Percentiles rank a stretch among this genome's conserved stretches.
Evolutionary conservation across 2,888 invertebrate genomes (phyloP).

Genomic region (Heteromyza rotundicornis): DNA sequence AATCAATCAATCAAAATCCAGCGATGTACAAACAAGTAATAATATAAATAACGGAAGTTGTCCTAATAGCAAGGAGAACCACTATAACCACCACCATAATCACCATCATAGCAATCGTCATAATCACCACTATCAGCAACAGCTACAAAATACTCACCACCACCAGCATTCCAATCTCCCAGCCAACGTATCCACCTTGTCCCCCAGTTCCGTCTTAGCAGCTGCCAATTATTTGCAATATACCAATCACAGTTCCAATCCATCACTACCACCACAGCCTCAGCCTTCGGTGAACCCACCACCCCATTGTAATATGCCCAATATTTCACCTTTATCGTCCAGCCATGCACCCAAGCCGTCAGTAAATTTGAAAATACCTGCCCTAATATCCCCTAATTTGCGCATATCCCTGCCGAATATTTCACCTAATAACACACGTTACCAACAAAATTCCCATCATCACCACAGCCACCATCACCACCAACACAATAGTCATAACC

Average conservation of each 20-base stretch:
- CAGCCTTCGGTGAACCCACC: too few relatives aligned
- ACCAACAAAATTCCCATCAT: constrained; percentile 25
- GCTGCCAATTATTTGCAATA: constrained; percentile 25
- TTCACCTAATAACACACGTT: constrained; percentile 17
- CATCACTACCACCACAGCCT: constrained; percentile 26
- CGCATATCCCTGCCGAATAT: constrained; percentile 16
- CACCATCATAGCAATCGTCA: constrained; percentile 41
- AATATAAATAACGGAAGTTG: constrained; percentile 58
- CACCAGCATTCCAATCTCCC: too few relatives aligned
- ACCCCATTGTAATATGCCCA: constrained; percentile 14
- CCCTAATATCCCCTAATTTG: constrained; percentile 20
- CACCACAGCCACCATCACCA: constrained; percentile 19
- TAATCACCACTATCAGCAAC: constrained; percentile 15
- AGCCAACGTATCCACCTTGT: too few relatives aligned
- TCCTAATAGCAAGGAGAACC: constrained; percentile 59
- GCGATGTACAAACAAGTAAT: constrained; percentile 63
- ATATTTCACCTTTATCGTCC: constrained; percentile 18
- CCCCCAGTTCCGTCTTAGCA: too few relatives aligned
- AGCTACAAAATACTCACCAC: constrained; percentile 11
- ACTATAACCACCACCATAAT: constrained; percentile 44
- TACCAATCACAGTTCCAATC: constrained; percentile 33
- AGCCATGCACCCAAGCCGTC: constrained; percentile 5
- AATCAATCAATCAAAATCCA: constrained; percentile 49
- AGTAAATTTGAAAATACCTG: constrained; percentile 20
- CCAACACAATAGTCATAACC: constrained; percentile 17